A percentile compares a stretch with the other conserved stretches of the same genome.
These are phyloP conservation scores for Marmota flaviventris DNA, from an alignment of 2,113 vertebrate genomes.

Conservation along the genomic window DNA sequence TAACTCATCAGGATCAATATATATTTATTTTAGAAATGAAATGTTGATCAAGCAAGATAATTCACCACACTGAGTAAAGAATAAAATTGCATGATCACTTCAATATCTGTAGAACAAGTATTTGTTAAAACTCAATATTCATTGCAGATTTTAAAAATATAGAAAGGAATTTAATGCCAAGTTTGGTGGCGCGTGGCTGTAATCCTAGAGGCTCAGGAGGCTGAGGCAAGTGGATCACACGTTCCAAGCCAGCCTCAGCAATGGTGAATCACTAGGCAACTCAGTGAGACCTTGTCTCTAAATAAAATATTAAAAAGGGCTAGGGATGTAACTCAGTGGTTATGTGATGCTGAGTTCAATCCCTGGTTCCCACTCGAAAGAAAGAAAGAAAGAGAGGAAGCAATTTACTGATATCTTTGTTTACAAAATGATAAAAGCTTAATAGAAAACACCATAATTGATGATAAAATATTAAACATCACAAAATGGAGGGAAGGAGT, in stretches of 20 bases:
- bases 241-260: too few species aligned
- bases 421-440: not conserved
- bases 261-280: too few species aligned
- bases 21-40: not conserved
- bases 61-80: not conserved
- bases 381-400: not conserved
- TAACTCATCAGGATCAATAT: not conserved
- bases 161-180: not conserved
- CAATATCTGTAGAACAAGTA: not conserved
- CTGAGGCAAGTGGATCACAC: too few species aligned
- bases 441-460: not conserved
- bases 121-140: not conserved
- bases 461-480: not conserved
- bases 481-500: not conserved
- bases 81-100: not conserved
- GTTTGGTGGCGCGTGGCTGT: too few species aligned
- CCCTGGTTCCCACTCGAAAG: too few species aligned
- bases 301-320: too few species aligned
- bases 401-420: not conserved
- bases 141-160: not conserved
- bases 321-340: too few species aligned
- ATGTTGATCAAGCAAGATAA: not conserved
- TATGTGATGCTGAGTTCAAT: too few species aligned
- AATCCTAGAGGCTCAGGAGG: too few species aligned
- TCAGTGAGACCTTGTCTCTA: too few species aligned